Evolutionary conservation across 2,888 invertebrate species (phyloP), one percentile per base, ranked within the genome.

Genomic region (Plagiodera versicolora): DNA sequence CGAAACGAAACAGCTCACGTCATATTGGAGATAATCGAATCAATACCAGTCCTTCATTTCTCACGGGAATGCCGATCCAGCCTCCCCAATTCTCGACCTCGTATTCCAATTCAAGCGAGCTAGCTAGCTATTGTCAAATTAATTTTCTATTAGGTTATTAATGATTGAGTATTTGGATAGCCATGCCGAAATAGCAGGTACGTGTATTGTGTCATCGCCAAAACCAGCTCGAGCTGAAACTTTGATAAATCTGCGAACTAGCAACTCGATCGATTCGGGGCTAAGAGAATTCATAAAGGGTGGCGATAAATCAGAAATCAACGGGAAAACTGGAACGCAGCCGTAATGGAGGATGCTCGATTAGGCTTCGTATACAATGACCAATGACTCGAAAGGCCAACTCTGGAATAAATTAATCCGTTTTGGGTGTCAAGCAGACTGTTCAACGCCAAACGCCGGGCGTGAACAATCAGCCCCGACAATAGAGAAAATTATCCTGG

Each of bases 341-440:
- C 46, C 45, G 59, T 58, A 62, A 64, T 61, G 62, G 64, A 56
- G 61, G 62, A 66, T 56, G 63, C 65, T 60, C 67, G 67, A 68
- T 70, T 70, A 67, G 67, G 58, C 58, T 60, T 58, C 50, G 62
- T 66, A 63, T 59, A 66, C 65, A 70, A 68, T 70, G 67, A 67
- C 64, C 64, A 60, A 52, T 64, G 58, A 61, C 52, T 51, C 58
- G 60, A 65, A 60, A 64, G 65, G 61, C 64, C 67, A 65, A 63
- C 64, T 56, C 65, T 14, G 60, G 68, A 68, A 70, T 71, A 70
- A 71, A 70, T 70, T 70, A 70, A 70, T 70, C 71, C 65, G 60
- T 68, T 70, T 70, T 68, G 64, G 65, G 66, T 68, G 70, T 70
- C 70, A 68, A 69, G 69, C 68, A 69, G 67, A 66, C 69, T 66